These are phyloP conservation scores for Lasioglossum pauxillum DNA, from an alignment of 2,888 invertebrate species.

Conservation along the genomic window DNA sequence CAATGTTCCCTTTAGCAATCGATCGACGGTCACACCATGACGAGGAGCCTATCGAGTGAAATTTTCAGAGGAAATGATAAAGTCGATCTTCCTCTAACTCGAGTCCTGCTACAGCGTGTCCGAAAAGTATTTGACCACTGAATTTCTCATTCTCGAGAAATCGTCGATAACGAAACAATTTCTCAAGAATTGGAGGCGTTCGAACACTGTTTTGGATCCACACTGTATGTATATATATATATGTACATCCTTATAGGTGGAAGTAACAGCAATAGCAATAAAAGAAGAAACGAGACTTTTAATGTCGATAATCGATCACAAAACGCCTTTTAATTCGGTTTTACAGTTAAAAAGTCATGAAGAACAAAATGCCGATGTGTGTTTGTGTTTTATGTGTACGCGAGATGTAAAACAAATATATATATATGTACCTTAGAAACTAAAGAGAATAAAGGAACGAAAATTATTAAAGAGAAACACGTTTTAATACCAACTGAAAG, in stretches of 20 bases:
- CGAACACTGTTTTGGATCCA: background rate
- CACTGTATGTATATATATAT: background rate
- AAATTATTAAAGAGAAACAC: constrained; percentile 14
- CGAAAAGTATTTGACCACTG: background rate
- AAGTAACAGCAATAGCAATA: constrained; percentile 5
- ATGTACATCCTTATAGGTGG: constrained; percentile 4
- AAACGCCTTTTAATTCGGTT: constrained; percentile 28
- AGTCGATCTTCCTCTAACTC: background rate
- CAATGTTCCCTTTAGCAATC: constrained; percentile 34
- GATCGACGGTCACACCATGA: background rate
- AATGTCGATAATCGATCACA: constrained; percentile 25
- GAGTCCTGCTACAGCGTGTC: background rate
- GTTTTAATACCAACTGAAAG: constrained; percentile 35
- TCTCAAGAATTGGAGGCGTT: background rate
- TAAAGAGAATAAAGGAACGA: constrained; percentile 17
- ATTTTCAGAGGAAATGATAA: background rate
- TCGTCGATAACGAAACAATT: background rate
- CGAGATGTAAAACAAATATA: constrained; percentile 21
- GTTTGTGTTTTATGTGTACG: constrained; percentile 11
- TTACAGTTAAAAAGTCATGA: constrained; percentile 22
- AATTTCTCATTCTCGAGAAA: background rate
- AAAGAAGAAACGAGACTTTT: constrained; percentile 24
- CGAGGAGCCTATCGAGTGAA: background rate
- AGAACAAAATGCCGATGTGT: constrained; percentile 41
- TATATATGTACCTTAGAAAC: constrained; percentile 7